Evolutionary conservation across 2,113 vertebrate genomes (phyloP), one percentile per base, ranked within the genome.

Genomic region (Vulpes lagopus): DNA sequence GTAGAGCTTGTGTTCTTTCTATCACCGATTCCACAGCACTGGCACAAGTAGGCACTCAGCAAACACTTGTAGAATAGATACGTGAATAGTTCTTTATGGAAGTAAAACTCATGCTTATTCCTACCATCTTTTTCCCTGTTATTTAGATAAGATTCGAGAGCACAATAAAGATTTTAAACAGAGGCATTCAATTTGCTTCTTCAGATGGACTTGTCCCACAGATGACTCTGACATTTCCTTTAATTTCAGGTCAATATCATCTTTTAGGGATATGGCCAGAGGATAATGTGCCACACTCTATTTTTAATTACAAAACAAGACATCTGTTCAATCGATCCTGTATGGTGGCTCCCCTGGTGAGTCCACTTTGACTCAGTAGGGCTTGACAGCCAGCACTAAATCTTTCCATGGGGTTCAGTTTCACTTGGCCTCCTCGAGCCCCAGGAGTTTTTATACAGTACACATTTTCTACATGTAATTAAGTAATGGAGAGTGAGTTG

Each of bases 401-500:
- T 87, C 93, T 96, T 95, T 53, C 60, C 53, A 35, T 59, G 60
- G 38, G 23, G 53, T 97, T 95, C 93, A 23, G 91, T 97, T 97
- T 86, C 91, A 0, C 93, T 88, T 93, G n/a, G 76, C 20, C 82
- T 96, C 73, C 91, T 94, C 98, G 96, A 95, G 97, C 95, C 97
- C 96, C 96, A 60, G 94, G 92, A 98, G 94, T 93, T 96, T 94
- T 98, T 96, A 97, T 59, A 83, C 53, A 93, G 95, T 96, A 88
- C 96, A 67, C 87, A 74, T 98, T 98, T 97, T 97, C 98, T 97
- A 98, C 97, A 96, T 81, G 94, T 98, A 98, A 98, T 98, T 98
- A 98, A 98, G 98, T 95, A 32, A 91, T 97, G 97, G 98, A 96
- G 95, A 98, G 98, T 97, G 98, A 98, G 98, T 94, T 98, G 98